A percentile compares a stretch with the other conserved stretches of the same genome.
phyloP scores from a whole-genome alignment of 2,113 vertebrate species.

The Myotis davidii region DNA sequence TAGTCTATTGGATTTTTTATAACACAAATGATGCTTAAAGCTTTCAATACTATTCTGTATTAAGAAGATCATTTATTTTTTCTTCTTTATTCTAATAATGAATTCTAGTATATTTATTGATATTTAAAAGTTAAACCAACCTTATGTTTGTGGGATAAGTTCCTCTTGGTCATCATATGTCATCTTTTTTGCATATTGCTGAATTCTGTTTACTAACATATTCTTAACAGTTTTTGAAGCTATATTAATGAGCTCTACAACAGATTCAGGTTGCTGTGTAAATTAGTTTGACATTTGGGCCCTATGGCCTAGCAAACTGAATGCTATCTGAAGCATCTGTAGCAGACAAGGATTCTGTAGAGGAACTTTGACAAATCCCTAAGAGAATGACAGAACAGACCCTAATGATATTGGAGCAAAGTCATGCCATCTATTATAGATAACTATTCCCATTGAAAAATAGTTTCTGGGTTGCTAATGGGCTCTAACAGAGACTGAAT shows the following conservation, averaged over 20 bases:
- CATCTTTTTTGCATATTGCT: background rate
- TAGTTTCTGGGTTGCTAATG: background rate
- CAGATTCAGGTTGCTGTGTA: background rate
- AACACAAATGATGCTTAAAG: background rate
- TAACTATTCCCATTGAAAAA: background rate
- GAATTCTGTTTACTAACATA: background rate
- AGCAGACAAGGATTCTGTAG: background rate
- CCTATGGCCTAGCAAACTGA: background rate
- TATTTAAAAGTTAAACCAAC: background rate
- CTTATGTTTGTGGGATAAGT: background rate
- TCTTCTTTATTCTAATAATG: background rate
- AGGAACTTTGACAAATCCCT: background rate
- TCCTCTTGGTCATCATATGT: background rate
- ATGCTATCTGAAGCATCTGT: background rate
- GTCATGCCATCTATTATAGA: background rate
- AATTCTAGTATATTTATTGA: background rate
- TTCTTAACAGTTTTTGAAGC: background rate
- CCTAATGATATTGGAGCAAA: background rate
- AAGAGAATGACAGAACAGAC: background rate
- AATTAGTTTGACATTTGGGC: background rate
- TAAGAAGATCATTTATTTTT: background rate
- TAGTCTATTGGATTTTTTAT: background rate
- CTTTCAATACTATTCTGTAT: background rate
- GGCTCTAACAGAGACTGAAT: background rate
- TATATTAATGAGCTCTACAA: background rate